These are phyloP conservation scores for Ptyas mucosa DNA, from an alignment of 2,113 vertebrate genomes.

Conservation along the genomic window DNA sequence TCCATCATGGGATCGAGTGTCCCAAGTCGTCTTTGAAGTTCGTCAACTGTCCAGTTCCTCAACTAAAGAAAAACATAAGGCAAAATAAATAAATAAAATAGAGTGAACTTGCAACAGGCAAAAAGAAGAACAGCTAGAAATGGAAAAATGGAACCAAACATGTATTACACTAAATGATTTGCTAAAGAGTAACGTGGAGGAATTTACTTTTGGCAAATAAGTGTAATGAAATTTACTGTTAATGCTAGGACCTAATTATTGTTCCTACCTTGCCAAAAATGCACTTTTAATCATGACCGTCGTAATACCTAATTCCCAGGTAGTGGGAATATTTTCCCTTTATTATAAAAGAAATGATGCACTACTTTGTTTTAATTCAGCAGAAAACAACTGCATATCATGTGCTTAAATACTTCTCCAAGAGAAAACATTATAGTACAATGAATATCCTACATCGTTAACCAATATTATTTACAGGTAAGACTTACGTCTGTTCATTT, in stretches of 20 bases:
- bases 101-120: background rate
- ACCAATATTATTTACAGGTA: background rate
- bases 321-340: background rate
- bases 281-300: background rate
- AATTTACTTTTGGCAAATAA: background rate
- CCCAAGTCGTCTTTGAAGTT: conserved; percentile 79
- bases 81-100: background rate
- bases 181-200: background rate
- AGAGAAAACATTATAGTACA: background rate
- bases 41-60: conserved; percentile 86
- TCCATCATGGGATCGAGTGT: conserved; percentile 96
- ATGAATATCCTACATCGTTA: conserved; percentile 10
- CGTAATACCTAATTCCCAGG: background rate
- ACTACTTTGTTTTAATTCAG: background rate
- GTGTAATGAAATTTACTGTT: background rate
- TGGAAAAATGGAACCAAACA: background rate
- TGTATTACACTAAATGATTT: background rate
- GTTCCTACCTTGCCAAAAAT: background rate
- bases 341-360: background rate
- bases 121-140: background rate
- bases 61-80: conserved; percentile 64
- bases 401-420: background rate
- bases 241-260: background rate
- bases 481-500: background rate
- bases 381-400: background rate